These are phyloP conservation scores for Crepidodera aurea DNA, from an alignment of 2,888 invertebrate genomes.

Conservation along the genomic window DNA sequence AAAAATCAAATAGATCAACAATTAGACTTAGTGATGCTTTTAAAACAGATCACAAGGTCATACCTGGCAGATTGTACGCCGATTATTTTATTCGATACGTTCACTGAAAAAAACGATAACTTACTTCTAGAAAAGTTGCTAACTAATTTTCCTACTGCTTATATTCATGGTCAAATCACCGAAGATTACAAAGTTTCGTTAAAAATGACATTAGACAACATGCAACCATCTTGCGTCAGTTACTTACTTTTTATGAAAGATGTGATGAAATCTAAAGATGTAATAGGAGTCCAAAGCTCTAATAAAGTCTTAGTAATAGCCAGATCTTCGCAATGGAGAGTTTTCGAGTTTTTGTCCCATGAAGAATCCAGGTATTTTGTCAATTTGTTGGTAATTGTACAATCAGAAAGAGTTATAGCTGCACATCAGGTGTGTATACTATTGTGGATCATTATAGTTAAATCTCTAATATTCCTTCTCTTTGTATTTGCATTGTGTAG, in stretches of 20 bases:
- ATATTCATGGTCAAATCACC: conserved; percentile 70
- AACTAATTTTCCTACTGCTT: conserved; percentile 65
- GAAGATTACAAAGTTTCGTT: conserved; percentile 60
- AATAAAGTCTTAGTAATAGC: conserved; percentile 74
- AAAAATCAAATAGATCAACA: conserved; percentile 61
- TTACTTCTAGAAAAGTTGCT: conserved; percentile 68
- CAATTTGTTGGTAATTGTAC: conserved; percentile 75
- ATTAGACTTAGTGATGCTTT: conserved; percentile 67
- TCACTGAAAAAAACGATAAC: conserved; percentile 66
- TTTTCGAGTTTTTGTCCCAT: conserved; percentile 74
- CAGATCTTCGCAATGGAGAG: conserved; percentile 77
- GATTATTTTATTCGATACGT: conserved; percentile 72
- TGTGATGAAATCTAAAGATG: conserved; percentile 66
- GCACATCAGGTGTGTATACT: conserved; percentile 47
- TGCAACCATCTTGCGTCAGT: conserved; percentile 65
- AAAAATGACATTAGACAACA: conserved; percentile 5
- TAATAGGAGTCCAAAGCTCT: conserved; percentile 70
- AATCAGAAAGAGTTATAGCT: conserved; percentile 65
- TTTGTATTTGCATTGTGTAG: conserved; percentile 54
- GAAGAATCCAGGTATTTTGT: conserved; percentile 71
- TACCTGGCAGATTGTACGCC: conserved; percentile 73
- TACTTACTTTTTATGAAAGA: conserved; percentile 75
- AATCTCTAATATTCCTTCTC: too few species aligned
- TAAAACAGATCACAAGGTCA: conserved; percentile 67
- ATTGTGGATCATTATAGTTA: too few species aligned